Evolutionary conservation across 1,140 invertebrate species (phyloP).

Genomic region (Macrobrachium nipponense): DNA sequence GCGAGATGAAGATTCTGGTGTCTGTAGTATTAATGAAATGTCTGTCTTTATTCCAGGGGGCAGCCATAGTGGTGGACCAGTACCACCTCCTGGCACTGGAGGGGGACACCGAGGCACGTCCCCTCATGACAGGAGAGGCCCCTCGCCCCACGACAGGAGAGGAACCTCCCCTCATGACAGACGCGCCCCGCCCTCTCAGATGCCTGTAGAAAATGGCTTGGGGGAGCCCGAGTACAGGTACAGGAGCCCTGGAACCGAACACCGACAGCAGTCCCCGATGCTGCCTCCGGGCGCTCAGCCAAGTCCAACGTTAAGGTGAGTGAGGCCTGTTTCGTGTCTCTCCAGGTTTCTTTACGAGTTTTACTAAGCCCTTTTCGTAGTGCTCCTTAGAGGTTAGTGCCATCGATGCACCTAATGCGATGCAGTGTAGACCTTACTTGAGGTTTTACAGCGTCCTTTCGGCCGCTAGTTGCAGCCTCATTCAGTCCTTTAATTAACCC

Average conservation of each 20-base stretch:
- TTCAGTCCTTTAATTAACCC: no score
- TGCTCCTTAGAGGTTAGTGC: no score
- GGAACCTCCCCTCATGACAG: slow-evolving; percentile 59
- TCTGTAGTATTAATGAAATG: background rate
- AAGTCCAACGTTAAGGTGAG: slow-evolving; percentile 47
- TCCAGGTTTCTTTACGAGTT: background rate
- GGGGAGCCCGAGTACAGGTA: slow-evolving; percentile 52
- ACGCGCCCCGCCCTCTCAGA: slow-evolving; percentile 39
- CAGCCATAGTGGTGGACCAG: slow-evolving; percentile 9
- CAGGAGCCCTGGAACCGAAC: slow-evolving; percentile 47
- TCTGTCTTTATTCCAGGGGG: slow-evolving; percentile 4
- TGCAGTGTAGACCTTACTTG: no score
- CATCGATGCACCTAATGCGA: no score
- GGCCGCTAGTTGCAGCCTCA: no score
- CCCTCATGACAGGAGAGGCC: slow-evolving; percentile 58
- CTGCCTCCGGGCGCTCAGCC: slow-evolving; percentile 57
- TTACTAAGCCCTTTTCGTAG: background rate
- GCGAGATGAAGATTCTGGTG: background rate
- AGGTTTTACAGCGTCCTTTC: no score
- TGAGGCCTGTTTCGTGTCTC: background rate
- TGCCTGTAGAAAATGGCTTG: slow-evolving; percentile 50
- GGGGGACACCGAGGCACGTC: slow-evolving; percentile 55
- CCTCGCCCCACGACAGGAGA: slow-evolving; percentile 50
- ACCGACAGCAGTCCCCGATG: slow-evolving; percentile 60
- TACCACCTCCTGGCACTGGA: slow-evolving; percentile 30